Conservation (phyloP, 1,140 invertebrate species). For the Tetraneura akinire region DNA sequence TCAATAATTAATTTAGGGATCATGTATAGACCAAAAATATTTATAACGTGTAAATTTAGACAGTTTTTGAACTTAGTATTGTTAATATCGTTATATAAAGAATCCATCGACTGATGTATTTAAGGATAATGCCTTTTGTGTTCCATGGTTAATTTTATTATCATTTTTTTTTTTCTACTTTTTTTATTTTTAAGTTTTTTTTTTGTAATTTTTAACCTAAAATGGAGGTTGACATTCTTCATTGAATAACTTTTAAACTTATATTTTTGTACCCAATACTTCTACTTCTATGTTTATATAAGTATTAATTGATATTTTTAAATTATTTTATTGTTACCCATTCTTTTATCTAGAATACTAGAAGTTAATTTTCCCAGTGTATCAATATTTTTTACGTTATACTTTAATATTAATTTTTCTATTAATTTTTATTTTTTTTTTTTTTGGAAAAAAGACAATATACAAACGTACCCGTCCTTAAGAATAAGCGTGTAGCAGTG, state of each 20-base stretch:
- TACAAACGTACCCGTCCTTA: conserved; percentile 42
- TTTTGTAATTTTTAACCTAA: background rate
- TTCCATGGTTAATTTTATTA: conserved; percentile 34
- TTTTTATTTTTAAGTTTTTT: conserved; percentile 11
- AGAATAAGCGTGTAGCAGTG: conserved; percentile 31
- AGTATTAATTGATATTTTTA: background rate
- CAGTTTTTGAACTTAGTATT: conserved; percentile 36
- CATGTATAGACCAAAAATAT: conserved; percentile 26
- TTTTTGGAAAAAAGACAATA: conserved; percentile 36
- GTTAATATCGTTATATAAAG: conserved; percentile 28
- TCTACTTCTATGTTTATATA: background rate
- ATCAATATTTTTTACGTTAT: background rate
- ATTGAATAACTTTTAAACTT: background rate
- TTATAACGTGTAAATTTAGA: conserved; percentile 38
- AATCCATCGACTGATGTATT: conserved; percentile 50
- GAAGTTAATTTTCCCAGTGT: background rate
- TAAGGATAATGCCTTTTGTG: conserved; percentile 49
- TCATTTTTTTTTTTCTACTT: conserved; percentile 35
- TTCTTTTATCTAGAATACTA: background rate
- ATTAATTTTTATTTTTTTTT: conserved; percentile 41
- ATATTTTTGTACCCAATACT: background rate
- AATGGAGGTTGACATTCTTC: conserved; percentile 2
- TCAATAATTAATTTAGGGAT: background rate
- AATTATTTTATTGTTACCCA: background rate
- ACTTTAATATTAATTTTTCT: too few species aligned